phyloP scores from a whole-genome alignment of 2,113 vertebrate genomes.

The Tupaia chinensis region DNA sequence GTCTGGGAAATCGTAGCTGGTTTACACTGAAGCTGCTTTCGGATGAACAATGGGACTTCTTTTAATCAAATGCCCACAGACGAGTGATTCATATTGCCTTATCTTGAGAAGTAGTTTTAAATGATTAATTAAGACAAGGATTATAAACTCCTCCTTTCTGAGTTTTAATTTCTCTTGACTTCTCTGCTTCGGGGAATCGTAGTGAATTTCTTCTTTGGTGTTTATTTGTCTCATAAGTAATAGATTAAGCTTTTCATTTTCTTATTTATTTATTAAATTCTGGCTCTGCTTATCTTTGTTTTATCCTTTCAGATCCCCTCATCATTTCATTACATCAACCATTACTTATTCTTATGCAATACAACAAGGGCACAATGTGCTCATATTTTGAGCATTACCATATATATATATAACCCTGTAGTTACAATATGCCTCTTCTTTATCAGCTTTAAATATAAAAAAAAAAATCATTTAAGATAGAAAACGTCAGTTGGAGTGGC shows the following conservation, averaged over 20 bases:
- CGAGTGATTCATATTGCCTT: background rate
- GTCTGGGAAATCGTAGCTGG: background rate
- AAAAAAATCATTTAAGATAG: background rate
- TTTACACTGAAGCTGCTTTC: background rate
- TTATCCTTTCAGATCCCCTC: background rate
- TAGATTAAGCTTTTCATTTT: background rate
- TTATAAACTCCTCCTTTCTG: background rate
- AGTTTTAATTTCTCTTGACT: background rate
- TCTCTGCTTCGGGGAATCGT: background rate
- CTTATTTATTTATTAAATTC: background rate
- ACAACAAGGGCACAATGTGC: background rate
- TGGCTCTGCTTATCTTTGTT: background rate
- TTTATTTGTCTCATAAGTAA: background rate
- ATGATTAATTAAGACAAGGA: background rate
- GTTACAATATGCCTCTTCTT: background rate
- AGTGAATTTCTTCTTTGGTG: background rate
- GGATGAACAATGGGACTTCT: background rate
- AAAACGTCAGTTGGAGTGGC: background rate
- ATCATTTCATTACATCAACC: background rate
- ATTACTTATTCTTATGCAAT: background rate
- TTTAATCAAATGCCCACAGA: background rate
- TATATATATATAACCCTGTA: background rate
- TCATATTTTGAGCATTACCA: background rate
- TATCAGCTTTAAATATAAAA: background rate
- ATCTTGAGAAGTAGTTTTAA: background rate